Conservation (phyloP, 2,113 vertebrate genomes). For the Grammomys dolichurus region DNA sequence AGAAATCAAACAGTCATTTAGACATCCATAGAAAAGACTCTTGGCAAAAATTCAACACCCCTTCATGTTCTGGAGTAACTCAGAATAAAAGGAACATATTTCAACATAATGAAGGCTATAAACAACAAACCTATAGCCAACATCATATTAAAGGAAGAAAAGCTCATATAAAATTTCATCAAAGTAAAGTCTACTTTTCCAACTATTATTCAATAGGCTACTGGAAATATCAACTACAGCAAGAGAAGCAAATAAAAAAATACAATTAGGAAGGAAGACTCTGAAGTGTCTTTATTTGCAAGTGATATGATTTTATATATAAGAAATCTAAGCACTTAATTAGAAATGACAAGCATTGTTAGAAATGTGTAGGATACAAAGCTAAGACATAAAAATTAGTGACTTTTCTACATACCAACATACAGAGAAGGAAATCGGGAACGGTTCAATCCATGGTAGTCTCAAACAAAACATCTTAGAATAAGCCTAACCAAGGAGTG, state of each 20-base stretch:
- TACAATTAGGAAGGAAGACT: background rate
- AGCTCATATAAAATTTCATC: background rate
- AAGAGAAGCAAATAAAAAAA: background rate
- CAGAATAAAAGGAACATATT: background rate
- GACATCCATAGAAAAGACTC: background rate
- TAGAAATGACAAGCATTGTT: background rate
- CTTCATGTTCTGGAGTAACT: background rate
- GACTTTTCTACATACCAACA: background rate
- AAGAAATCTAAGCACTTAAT: background rate
- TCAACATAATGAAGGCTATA: background rate
- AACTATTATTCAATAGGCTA: background rate
- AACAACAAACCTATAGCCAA: background rate
- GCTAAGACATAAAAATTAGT: background rate
- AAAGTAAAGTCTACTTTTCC: background rate
- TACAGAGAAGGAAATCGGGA: background rate
- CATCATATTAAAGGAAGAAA: background rate
- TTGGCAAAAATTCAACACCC: background rate
- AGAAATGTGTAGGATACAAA: background rate
- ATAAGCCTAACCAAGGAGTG: background rate
- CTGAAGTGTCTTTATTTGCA: background rate
- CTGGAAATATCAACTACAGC: background rate
- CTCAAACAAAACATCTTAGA: background rate
- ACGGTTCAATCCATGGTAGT: background rate
- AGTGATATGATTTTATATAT: background rate
- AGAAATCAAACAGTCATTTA: background rate